Percentiles rank a stretch among this genome's conserved stretches.
phyloP scores from a whole-genome alignment of 2,797 vertebrate species.

The Neosilurus hyrtlii region DNA sequence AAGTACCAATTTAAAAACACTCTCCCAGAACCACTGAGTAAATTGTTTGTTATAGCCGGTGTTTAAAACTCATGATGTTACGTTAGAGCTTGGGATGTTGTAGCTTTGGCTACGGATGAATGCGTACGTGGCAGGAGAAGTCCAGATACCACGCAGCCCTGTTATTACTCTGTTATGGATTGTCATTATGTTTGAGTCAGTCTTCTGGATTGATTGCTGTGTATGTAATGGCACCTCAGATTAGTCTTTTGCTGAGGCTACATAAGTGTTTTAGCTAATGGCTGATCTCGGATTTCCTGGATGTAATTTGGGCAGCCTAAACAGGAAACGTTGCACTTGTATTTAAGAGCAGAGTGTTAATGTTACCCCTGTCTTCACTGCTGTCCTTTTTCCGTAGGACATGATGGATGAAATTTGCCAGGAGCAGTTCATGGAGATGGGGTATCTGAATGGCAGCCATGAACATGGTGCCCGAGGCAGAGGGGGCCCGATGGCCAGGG shows the following conservation, averaged over 20 bases:
- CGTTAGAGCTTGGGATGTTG: constrained; percentile 22
- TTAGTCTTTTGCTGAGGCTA: constrained; percentile 1
- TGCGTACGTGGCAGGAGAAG: constrained; percentile 55
- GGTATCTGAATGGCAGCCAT: constrained; percentile 93
- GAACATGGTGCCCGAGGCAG: constrained; percentile 82
- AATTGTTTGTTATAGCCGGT: constrained; percentile 25
- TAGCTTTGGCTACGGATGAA: constrained; percentile 46
- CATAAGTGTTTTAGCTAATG: neutral
- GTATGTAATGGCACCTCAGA: neutral
- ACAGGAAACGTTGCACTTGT: neutral
- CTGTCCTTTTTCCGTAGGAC: constrained; percentile 72
- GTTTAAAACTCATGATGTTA: constrained; percentile 47
- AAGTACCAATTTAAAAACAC: constrained; percentile 55
- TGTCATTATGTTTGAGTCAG: constrained; percentile 1
- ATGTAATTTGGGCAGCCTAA: neutral
- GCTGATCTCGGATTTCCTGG: neutral
- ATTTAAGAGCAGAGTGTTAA: neutral
- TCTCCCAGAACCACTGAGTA: neutral
- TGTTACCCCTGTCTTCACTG: neutral
- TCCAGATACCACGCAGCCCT: constrained; percentile 42
- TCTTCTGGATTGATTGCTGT: constrained; percentile 19
- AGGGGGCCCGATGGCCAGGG: constrained; percentile 84
- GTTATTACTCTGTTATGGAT: constrained; percentile 13
- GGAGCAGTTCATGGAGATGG: constrained; percentile 96
- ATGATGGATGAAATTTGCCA: constrained; percentile 99